Percentiles rank a stretch among this genome's conserved stretches.
Evolutionary conservation across 1,140 invertebrate species (phyloP).

Genomic region (Mercenaria mercenaria): DNA sequence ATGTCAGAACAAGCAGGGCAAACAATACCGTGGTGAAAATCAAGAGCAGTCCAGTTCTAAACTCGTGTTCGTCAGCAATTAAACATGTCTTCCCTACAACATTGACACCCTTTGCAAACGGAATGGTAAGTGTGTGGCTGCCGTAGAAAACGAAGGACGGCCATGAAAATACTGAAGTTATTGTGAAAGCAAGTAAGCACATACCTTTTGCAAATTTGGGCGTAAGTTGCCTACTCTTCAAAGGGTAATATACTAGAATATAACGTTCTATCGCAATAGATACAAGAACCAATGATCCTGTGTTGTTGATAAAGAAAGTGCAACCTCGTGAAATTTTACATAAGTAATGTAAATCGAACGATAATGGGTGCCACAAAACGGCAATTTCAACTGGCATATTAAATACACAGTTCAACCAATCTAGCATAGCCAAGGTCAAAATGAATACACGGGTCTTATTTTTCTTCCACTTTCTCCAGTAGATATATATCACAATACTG

Average conservation of each 20-base stretch:
- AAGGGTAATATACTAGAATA: constrained; percentile 51
- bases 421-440: constrained; percentile 38
- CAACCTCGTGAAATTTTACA: constrained; percentile 52
- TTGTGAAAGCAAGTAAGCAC: constrained; percentile 36
- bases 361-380: constrained; percentile 11
- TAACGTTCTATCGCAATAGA: constrained; percentile 63
- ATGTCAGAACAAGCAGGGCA: constrained; percentile 23
- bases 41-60: constrained; percentile 15
- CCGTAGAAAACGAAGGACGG: constrained; percentile 60
- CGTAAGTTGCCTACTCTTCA: constrained; percentile 43
- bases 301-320: constrained; percentile 63
- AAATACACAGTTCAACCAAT: constrained; percentile 54
- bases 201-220: constrained; percentile 50
- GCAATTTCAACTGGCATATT: constrained; percentile 56
- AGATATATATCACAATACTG: constrained; percentile 50
- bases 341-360: constrained; percentile 44
- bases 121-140: constrained; percentile 21
- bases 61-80: constrained; percentile 42
- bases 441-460: constrained; percentile 60
- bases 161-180: constrained; percentile 31
- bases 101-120: neutral
- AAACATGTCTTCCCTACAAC: constrained; percentile 50
- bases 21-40: constrained; percentile 50
- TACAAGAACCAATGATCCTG: constrained; percentile 38
- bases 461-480: constrained; percentile 49